Base-by-base conservation (phyloP, 2,888 invertebrate genomes). In the Apamea anceps region DNA sequence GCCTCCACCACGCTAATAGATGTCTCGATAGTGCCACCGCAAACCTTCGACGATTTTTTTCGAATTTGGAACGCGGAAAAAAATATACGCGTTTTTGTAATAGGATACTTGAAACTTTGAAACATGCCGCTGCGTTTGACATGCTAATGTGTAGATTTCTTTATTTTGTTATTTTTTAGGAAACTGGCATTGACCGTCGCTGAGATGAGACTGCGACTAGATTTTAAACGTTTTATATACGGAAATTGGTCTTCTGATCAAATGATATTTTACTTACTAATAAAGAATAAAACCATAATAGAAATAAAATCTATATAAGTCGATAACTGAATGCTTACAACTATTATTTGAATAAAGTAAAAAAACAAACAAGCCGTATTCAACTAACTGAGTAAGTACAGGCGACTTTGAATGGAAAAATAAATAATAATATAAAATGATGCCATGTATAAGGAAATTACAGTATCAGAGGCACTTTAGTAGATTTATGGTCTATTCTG, bases 1-100 rank as follows among this genome's bases (percentile, higher is more conserved):
- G 93, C 91, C 91, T 89, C 88, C 75, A 91, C 87, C 92, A 89
- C 89, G 96, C 96, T 97, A 96, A 96, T 96, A 96, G 95, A 94
- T 95, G 95, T 95, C 95, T 94, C 93, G 93, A 90, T 91, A 91
- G 91, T 85, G 87, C 85, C 85, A 88, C 89, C 89, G 90, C 88
- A 87, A 88, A 87, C 85, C 86, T 85, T 42, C 84, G 85, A 85
- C 72, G 82, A 79, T 73, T 87, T 91, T 91, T 89, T 93, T 93
- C 87, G 51, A 90, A 92, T 90, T 90, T 91, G 42, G 84, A 93
- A 90, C 80, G 79, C 84, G 68, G 80, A 89, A 90, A 90, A 89
- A 90, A 88, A 51, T 37, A 72, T 63, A 37, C 51, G 77, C 77
- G 79, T 90, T 87, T 87, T 85, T 84, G 54, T 86, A 73, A 83